Evolutionary conservation across 2,797 vertebrate genomes (phyloP), one percentile per base, ranked within the genome.

Genomic region (Pipistrellus nathusii): DNA sequence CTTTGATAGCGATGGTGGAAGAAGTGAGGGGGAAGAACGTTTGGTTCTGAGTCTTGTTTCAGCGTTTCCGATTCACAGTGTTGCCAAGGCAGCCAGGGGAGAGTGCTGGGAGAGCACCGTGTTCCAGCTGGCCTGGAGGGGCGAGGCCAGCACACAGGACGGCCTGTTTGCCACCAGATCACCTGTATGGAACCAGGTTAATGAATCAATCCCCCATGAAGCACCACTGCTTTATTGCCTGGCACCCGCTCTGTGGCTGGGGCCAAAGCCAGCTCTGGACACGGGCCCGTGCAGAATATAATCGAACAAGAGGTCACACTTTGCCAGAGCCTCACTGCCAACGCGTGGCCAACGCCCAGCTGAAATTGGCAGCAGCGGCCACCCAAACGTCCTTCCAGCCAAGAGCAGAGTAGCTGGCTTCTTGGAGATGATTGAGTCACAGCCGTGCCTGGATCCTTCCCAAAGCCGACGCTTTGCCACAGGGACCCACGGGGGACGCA

Each of bases 291-390:
- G 64, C 35, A 73, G 84, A 85, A 82, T 25, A 59, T 7, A 89
- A 30, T 35, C 53, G 88, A 96, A 68, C 18, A n/a, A 25, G 35
- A 86, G 94, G 84, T 92, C 88, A 68, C 77, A 72, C 38, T 92
- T 83, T 88, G 64, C 93, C 85, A 35, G 62, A 77, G 64, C 27
- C 78, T 21, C 4, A 2, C 87, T 93, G 94, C 93, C 94, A 94
- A 38, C 35, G 20, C 0, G 1, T 80, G 92, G 95, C 85, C 41
- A 46, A 64, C 6, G 5, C 53, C 90, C 87, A 88, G 69, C 73
- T 51, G 53, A 88, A 90, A 14, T 35, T 95, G 90, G 94, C 96
- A 92, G 85, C 0, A 8, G 64, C 35, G 76, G 71, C 46, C 84
- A 57, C 85, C 27, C 51, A 83, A 68, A n/a, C 25, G 8, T 78